phyloP scores from a whole-genome alignment of 2,113 vertebrate species.

The Dipodomys spectabilis region DNA sequence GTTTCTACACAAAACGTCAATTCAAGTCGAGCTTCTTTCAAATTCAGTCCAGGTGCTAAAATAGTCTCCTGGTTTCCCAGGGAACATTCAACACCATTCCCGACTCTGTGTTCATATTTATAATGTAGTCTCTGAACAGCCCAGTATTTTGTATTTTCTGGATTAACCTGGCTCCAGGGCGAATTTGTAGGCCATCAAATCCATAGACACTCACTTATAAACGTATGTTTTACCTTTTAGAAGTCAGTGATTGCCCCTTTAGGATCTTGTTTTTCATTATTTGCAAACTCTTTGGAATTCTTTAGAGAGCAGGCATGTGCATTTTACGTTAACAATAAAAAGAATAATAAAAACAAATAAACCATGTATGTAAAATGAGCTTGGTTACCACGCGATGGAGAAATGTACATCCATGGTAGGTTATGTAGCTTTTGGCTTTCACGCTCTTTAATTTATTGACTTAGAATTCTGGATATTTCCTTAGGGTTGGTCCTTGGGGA shows the following conservation, averaged over 20 bases:
- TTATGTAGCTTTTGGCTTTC: constrained; percentile 52
- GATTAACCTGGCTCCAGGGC: constrained; percentile 61
- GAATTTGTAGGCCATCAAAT: constrained; percentile 68
- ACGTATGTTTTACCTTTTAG: constrained; percentile 69
- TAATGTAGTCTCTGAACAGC: constrained; percentile 55
- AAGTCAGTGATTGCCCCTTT: constrained; percentile 68
- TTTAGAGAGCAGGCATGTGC: constrained; percentile 18
- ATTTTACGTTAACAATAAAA: constrained; percentile 68
- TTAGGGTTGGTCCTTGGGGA: not conserved
- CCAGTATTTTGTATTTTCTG: constrained; percentile 72
- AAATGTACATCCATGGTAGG: constrained; percentile 14
- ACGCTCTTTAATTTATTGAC: constrained; percentile 28
- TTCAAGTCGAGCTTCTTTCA: constrained; percentile 78
- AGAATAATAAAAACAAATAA: constrained; percentile 67
- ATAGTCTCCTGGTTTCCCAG: constrained; percentile 74
- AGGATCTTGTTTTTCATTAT: constrained; percentile 66
- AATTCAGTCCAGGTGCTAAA: constrained; percentile 82
- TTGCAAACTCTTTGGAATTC: constrained; percentile 31
- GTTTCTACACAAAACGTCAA: constrained; percentile 79
- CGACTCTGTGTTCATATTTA: constrained; percentile 68
- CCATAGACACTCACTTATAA: constrained; percentile 56
- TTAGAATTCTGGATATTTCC: constrained; percentile 24
- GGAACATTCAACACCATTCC: constrained; percentile 68
- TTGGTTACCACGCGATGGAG: constrained; percentile 38
- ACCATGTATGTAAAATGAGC: constrained; percentile 53